Conservation (phyloP, 2,888 invertebrate genomes). For the Cryptocephalus primarius region DNA sequence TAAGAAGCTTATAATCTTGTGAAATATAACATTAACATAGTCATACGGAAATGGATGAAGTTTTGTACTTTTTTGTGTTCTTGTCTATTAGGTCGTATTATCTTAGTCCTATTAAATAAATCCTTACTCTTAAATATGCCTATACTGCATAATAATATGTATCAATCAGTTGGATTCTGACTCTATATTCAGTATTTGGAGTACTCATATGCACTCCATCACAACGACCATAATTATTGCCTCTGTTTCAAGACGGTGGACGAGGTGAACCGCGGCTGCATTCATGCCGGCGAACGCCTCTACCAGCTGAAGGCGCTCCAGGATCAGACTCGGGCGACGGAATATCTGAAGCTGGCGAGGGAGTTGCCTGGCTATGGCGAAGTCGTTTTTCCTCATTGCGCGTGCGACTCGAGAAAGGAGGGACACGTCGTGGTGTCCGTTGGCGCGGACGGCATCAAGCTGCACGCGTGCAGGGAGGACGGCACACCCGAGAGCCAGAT, state of each 20-base stretch:
- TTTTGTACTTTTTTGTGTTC: too few species aligned
- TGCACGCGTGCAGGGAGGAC: conserved; percentile 77
- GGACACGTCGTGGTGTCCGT: conserved; percentile 57
- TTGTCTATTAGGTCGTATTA: too few species aligned
- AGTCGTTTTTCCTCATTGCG: conserved; percentile 88
- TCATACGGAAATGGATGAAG: too few species aligned
- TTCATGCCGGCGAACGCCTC: conserved; percentile 78
- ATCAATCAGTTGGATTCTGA: too few species aligned
- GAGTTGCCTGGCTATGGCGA: conserved; percentile 87
- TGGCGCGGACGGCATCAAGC: conserved; percentile 55
- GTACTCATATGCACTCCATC: too few species aligned
- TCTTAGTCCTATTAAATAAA: too few species aligned
- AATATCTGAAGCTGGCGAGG: conserved; percentile 78
- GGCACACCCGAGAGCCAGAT: conserved; percentile 65
- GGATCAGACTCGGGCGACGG: conserved; percentile 73
- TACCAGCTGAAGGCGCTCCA: conserved; percentile 96
- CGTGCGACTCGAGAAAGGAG: conserved; percentile 81
- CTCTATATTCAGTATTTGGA: too few species aligned
- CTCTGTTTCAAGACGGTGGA: conserved; percentile 60
- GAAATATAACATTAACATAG: too few species aligned
- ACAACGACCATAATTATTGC: too few species aligned
- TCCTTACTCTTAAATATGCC: too few species aligned
- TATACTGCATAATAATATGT: too few species aligned
- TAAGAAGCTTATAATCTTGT: too few species aligned
- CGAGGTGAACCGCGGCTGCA: conserved; percentile 88